A percentile compares a stretch with the other conserved stretches of the same genome.
phyloP scores from a whole-genome alignment of 2,797 vertebrate species.

The Muraenolepis orangiensis region DNA sequence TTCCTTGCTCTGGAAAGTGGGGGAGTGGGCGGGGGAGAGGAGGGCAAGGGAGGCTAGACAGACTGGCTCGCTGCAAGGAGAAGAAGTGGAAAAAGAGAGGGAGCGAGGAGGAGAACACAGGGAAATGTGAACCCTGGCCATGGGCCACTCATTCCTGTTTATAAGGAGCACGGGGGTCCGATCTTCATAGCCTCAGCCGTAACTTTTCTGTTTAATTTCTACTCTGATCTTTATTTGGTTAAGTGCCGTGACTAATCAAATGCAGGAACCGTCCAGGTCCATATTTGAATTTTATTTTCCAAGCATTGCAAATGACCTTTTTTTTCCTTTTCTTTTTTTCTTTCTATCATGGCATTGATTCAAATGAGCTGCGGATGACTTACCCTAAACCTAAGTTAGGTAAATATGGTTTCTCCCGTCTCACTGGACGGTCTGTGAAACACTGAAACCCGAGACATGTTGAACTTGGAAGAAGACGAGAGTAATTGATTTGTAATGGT shows the following conservation, averaged over 20 bases:
- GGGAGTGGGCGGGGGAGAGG: constrained; percentile 62
- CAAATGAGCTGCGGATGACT: constrained; percentile 12
- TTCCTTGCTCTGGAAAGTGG: constrained; percentile 67
- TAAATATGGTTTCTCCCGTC: constrained; percentile 37
- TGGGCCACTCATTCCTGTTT: constrained; percentile 69
- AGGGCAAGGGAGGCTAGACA: constrained; percentile 73
- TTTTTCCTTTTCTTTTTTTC: too few species aligned
- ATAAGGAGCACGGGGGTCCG: constrained; percentile 59
- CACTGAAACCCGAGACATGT: constrained; percentile 24
- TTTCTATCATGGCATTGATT: constrained; percentile 21
- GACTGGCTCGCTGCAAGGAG: constrained; percentile 72
- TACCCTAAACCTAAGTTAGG: constrained; percentile 15
- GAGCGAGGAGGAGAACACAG: constrained; percentile 71
- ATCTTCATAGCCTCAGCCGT: constrained; percentile 28
- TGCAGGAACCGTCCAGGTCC: not conserved
- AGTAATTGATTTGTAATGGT: constrained; percentile 46
- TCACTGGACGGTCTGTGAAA: constrained; percentile 13
- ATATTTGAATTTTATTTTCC: not conserved
- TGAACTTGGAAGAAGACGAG: constrained; percentile 26
- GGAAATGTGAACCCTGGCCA: constrained; percentile 76
- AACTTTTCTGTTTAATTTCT: constrained; percentile 13
- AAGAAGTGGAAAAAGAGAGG: constrained; percentile 69
- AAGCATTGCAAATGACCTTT: not conserved
- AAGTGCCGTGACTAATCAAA: not conserved
- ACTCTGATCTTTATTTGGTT: not conserved